Conservation (phyloP, 2,113 vertebrate genomes). For the Leptocoma aspasia region DNA sequence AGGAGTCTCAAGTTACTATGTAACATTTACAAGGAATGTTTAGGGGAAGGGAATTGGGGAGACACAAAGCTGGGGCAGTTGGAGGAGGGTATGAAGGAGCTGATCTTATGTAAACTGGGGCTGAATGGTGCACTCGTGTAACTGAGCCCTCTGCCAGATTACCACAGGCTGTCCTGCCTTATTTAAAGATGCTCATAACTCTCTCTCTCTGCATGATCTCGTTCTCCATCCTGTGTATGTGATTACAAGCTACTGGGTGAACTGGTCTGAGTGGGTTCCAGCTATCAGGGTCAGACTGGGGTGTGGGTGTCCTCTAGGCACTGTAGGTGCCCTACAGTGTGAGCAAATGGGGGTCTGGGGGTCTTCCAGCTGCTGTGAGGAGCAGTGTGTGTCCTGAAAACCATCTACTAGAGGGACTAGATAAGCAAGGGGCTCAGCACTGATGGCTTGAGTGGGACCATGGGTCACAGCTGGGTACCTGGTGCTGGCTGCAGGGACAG, state of each 20-base stretch:
- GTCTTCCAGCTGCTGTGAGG: background rate
- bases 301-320: background rate
- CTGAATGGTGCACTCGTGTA: background rate
- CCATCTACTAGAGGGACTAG: background rate
- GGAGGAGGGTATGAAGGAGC: background rate
- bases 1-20: rapidly evolving
- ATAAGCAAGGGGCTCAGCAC: background rate
- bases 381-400: background rate
- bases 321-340: background rate
- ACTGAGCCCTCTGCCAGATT: background rate
- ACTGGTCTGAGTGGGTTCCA: background rate
- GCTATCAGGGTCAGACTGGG: background rate
- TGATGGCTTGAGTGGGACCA: background rate
- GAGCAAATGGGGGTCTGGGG: rapidly evolving
- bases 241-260: background rate
- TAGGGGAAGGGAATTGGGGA: background rate
- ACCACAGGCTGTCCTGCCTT: background rate
- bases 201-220: background rate
- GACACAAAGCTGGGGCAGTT: background rate
- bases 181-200: background rate
- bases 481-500: background rate
- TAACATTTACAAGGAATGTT: background rate
- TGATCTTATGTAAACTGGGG: background rate
- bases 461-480: rapidly evolving
- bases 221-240: background rate